Conservation (phyloP, 2,113 vertebrate species). For the Casuarius casuarius region DNA sequence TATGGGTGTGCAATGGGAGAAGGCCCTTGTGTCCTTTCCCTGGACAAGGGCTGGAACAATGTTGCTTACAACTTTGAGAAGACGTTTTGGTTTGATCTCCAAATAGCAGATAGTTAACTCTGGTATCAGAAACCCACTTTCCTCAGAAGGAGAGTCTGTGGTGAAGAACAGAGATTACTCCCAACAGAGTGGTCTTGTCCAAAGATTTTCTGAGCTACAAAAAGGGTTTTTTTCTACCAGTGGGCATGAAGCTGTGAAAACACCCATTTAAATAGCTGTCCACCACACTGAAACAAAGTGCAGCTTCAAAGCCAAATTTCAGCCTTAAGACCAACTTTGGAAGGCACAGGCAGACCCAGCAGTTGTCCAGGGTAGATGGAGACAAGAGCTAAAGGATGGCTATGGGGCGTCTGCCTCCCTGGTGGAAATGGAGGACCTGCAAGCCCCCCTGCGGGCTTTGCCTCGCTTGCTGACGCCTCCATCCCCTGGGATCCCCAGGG, state of each 20-base stretch:
- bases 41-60: not conserved
- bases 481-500: accelerated
- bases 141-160: not conserved
- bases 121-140: not conserved
- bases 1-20: not conserved
- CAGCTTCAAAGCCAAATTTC: not conserved
- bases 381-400: not conserved
- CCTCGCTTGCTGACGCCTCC: not conserved
- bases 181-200: not conserved
- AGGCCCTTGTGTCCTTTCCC: not conserved
- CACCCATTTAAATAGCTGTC: not conserved
- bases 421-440: not conserved
- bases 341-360: not conserved
- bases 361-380: not conserved
- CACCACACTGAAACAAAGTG: not conserved
- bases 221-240: not conserved
- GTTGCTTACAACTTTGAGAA: not conserved
- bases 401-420: not conserved
- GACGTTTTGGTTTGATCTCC: not conserved
- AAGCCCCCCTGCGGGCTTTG: accelerated
- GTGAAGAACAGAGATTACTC: not conserved
- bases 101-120: not conserved
- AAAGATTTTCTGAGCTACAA: not conserved
- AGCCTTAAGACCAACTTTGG: not conserved
- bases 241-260: accelerated